Evolutionary conservation across 2,797 vertebrate species (phyloP), one percentile per base, ranked within the genome.

Genomic region (Miichthys miiuy): DNA sequence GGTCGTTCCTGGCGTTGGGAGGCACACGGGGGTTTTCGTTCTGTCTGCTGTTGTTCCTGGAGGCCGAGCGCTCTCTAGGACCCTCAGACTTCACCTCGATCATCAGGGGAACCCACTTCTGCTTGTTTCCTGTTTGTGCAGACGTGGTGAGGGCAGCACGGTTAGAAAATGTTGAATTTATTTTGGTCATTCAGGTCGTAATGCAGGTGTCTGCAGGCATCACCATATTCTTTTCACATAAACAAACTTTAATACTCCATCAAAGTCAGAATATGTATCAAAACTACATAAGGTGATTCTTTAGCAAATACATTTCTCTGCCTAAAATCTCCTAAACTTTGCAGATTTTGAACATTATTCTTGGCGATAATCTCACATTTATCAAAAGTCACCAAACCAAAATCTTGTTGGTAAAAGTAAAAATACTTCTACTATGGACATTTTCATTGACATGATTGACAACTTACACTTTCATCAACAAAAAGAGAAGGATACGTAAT

Each of bases 11-110:
- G 91, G 90, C 94, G 81, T 96, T 97, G 77, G 96, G 93, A 6
- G 95, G 95, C 75, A 97, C 95, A 42, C 97, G 96, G 17, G 96
- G 95, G 82, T 94, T 95, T 65, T 99, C 98, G 0, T 97, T 97
- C 17, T 97, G 98, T 23, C 97, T 95, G 27, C 93, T 95, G 95
- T 97, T 96, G 93, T 98, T 98, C 86, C 97, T 96, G 23, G 97
- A 97, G 41, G 96, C 97, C 0, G 97, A 96, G 79, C 98, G 98
- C 87, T 99, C 98, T 63, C 97, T 94, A 27, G 97, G 96, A 68
- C 96, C 97, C 75, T 99, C 98, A 0, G 98, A 96, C 94, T 99
- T 99, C 95, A 99, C 96, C 85, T 99, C 98, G 67, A 99, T 99
- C 94, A 97, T 97, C 82, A 99, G 94, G 11, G 98, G 98, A 89